A percentile compares a stretch with the other conserved stretches of the same genome.
Conservation (phyloP, 1,140 invertebrate species). For the Drosophila melanica region DNA sequence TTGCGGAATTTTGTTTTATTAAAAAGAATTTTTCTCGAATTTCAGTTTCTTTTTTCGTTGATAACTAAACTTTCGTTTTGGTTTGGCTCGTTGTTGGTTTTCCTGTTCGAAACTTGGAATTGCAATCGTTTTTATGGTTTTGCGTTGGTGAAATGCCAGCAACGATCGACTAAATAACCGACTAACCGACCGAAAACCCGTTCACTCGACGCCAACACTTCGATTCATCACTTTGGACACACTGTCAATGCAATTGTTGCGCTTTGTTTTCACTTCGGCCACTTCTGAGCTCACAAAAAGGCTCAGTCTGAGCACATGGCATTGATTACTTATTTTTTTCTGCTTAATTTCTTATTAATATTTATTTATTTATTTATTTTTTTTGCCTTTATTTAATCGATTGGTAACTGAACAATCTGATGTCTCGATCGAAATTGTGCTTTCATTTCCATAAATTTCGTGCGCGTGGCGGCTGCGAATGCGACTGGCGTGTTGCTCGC, state of each 20-base stretch:
- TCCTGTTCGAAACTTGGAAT: conserved; percentile 62
- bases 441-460: conserved; percentile 40
- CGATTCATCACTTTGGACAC: conserved; percentile 56
- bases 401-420: conserved; percentile 3
- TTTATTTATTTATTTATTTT: too few relatives aligned
- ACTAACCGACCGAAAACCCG: conserved; percentile 56
- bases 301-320: conserved; percentile 38
- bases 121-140: conserved; percentile 53
- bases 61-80: conserved; percentile 56
- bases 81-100: conserved; percentile 13
- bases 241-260: conserved; percentile 64
- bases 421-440: conserved; percentile 7
- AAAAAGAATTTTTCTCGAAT: conserved; percentile 29
- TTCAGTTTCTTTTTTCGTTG: conserved; percentile 23
- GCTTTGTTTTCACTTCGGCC: conserved; percentile 53
- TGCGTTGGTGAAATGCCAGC: conserved; percentile 60
- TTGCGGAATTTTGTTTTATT: conserved; percentile 28
- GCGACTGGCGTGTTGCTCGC: conserved; percentile 67
- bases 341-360: background rate
- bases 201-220: conserved; percentile 55
- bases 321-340: conserved; percentile 43
- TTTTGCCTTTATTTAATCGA: conserved; percentile 52
- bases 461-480: conserved; percentile 23
- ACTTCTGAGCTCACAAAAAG: conserved; percentile 23
- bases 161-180: conserved; percentile 3